A percentile compares a stretch with the other conserved stretches of the same genome.
Evolutionary conservation across 2,888 invertebrate genomes (phyloP).

Genomic region (Oligia fasciuncula): DNA sequence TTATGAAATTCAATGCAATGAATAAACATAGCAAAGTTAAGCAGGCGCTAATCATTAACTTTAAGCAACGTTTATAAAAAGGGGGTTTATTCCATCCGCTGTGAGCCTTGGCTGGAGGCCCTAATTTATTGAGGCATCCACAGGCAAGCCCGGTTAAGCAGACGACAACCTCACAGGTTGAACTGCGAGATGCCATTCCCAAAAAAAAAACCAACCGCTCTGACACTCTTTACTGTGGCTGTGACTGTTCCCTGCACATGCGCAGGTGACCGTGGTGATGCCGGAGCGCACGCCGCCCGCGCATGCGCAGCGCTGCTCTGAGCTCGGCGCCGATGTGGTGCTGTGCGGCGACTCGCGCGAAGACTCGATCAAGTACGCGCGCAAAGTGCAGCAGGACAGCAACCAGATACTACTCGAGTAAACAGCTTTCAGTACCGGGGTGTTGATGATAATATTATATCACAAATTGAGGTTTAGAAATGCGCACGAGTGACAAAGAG

Average conservation of each 20-base stretch:
- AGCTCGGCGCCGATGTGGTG: conserved; percentile 84
- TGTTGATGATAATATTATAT: neutral
- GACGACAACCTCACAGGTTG: too few relatives aligned
- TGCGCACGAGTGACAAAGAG: neutral
- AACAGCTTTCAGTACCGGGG: conserved; percentile 8
- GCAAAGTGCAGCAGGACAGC: conserved; percentile 76
- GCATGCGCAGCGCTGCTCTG: conserved; percentile 83
- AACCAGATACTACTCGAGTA: conserved; percentile 77
- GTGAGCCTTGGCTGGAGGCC: neutral
- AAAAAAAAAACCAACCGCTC: neutral
- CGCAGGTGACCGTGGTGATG: conserved; percentile 84
- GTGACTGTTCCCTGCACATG: conserved; percentile 1
- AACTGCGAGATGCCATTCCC: too few relatives aligned
- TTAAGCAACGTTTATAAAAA: neutral
- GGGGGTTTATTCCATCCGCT: neutral
- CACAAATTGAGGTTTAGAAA: neutral
- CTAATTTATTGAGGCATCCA: too few relatives aligned
- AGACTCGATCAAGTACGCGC: conserved; percentile 77
- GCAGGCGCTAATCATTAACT: neutral
- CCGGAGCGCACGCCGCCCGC: conserved; percentile 82
- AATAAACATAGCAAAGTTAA: neutral
- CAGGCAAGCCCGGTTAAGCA: too few relatives aligned
- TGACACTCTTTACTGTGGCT: too few relatives aligned
- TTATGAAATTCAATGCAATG: too few relatives aligned
- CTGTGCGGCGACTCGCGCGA: conserved; percentile 79